A percentile compares a stretch with the other conserved stretches of the same genome.
These are phyloP conservation scores for Melieria crassipennis DNA, from an alignment of 2,888 invertebrate genomes.

Conservation along the genomic window DNA sequence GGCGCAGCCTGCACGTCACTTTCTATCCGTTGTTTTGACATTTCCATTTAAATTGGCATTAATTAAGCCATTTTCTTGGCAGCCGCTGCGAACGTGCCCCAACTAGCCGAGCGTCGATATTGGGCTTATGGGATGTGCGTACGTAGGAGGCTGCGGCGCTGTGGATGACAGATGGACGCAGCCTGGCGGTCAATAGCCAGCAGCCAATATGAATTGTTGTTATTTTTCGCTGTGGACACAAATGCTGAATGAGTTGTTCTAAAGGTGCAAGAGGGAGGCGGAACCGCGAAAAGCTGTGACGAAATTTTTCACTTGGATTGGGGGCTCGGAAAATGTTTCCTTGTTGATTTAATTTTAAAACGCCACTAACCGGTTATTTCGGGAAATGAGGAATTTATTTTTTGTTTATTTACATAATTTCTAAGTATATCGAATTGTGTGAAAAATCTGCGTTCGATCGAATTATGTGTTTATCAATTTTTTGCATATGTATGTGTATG, in stretches of 20 bases:
- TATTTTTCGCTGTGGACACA: background rate
- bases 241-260: too few species aligned
- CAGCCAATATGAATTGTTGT: background rate
- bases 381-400: background rate
- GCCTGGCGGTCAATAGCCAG: background rate
- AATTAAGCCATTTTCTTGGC: slow-evolving; percentile 34
- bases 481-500: background rate
- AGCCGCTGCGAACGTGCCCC: background rate
- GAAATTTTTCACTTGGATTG: too few species aligned
- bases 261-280: too few species aligned
- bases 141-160: background rate
- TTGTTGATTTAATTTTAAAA: too few species aligned
- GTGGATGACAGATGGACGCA: background rate
- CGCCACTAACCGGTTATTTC: background rate
- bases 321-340: too few species aligned
- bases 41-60: slow-evolving; percentile 50
- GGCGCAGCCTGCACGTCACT: background rate
- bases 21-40: slow-evolving; percentile 41
- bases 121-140: background rate
- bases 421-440: background rate
- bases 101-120: background rate
- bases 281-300: too few species aligned
- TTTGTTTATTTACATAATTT: background rate
- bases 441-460: background rate
- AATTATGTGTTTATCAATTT: background rate